Evolutionary conservation across 2,888 invertebrate genomes (phyloP).

Genomic region (Cephus rjabovi): DNA sequence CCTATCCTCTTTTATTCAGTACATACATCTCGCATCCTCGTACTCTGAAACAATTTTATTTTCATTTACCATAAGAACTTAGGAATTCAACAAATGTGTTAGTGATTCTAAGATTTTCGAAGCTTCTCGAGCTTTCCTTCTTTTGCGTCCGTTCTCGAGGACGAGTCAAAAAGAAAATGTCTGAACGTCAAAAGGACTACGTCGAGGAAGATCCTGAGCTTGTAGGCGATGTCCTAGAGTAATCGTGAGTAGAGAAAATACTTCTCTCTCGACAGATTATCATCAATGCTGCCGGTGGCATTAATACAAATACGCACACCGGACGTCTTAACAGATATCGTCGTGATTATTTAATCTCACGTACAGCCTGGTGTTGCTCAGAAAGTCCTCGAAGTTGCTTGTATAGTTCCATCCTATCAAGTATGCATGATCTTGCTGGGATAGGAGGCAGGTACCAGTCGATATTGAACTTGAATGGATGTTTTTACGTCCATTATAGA

Average conservation of each 20-base stretch:
- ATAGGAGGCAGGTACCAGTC: background rate
- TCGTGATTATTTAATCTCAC: background rate
- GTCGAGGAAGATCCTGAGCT: conserved; percentile 2
- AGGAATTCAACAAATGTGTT: background rate
- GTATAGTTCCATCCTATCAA: background rate
- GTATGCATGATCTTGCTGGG: background rate
- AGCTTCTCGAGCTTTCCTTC: background rate
- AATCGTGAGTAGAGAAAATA: conserved; percentile 21
- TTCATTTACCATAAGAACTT: background rate
- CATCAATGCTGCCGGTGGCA: background rate
- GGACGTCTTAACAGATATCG: background rate
- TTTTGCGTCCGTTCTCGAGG: background rate
- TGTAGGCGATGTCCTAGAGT: conserved; percentile 23
- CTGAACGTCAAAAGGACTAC: background rate
- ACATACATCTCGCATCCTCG: background rate
- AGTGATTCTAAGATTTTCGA: background rate
- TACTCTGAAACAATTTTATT: background rate
- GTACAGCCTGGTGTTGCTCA: background rate
- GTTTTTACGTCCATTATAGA: background rate
- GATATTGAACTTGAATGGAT: background rate
- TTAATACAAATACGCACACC: background rate
- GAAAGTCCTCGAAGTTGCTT: background rate
- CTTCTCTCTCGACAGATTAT: background rate
- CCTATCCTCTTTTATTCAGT: background rate
- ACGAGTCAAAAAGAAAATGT: background rate